A percentile compares a stretch with the other conserved stretches of the same genome.
Evolutionary conservation across 2,888 invertebrate genomes (phyloP).

Genomic region (Ormyrus pomaceus): DNA sequence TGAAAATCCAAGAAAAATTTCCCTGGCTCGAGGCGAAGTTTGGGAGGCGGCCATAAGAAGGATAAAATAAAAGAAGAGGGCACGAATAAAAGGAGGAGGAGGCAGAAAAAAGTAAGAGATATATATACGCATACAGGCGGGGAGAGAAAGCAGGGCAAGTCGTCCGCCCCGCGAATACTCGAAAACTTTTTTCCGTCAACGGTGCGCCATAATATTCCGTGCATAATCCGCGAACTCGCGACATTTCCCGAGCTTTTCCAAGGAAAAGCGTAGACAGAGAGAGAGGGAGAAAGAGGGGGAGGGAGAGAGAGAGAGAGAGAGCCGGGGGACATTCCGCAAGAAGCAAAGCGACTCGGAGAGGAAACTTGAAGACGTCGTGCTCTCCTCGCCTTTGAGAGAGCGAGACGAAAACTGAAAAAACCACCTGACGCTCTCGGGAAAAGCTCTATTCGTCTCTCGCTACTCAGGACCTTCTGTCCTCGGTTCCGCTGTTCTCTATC

Average conservation of each 20-base stretch:
- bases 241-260: constrained; percentile 48
- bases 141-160: neutral
- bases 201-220: constrained; percentile 42
- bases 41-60: constrained; percentile 36
- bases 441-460: constrained; percentile 51
- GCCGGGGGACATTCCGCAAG: constrained; percentile 43
- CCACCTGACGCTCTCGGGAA: constrained; percentile 53
- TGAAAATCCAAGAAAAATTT: constrained; percentile 47
- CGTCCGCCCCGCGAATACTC: constrained; percentile 31
- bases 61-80: constrained; percentile 46
- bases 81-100: constrained; percentile 14
- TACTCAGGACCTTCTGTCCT: constrained; percentile 20
- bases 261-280: constrained; percentile 18
- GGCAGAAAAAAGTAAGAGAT: neutral
- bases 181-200: constrained; percentile 50
- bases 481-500: constrained; percentile 7
- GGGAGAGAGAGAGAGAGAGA: constrained; percentile 9
- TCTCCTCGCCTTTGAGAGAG: constrained; percentile 20
- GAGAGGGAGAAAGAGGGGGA: neutral
- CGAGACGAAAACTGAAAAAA: constrained; percentile 43
- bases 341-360: constrained; percentile 2
- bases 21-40: constrained; percentile 42
- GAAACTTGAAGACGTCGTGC: constrained; percentile 46
- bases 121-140: too few species aligned
- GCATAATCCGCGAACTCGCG: constrained; percentile 54